phyloP scores from a whole-genome alignment of 2,888 invertebrate species.

The Sclerodermus sp. region DNA sequence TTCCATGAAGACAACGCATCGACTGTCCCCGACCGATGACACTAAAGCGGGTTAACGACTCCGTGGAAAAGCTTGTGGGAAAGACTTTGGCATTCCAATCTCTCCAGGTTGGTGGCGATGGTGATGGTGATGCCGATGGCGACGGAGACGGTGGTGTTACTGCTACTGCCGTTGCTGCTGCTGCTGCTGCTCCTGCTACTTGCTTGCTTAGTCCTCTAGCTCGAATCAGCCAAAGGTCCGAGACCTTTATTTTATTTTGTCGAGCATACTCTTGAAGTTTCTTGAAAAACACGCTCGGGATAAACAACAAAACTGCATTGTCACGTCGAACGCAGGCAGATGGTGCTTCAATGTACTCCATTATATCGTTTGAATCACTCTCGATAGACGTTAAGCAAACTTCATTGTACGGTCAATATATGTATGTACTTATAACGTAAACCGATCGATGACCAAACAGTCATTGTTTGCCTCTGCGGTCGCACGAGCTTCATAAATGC shows the following conservation, averaged over 20 bases:
- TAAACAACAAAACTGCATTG: slow-evolving; percentile 19
- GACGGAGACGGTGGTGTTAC: too few species aligned
- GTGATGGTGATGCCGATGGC: too few species aligned
- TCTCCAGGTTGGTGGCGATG: too few species aligned
- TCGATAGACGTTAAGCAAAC: slow-evolving; percentile 29
- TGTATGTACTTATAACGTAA: slow-evolving; percentile 14
- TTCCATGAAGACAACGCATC: slow-evolving; percentile 35
- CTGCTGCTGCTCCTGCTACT: too few species aligned
- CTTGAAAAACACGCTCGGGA: too few species aligned
- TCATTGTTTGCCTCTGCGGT: slow-evolving; percentile 18
- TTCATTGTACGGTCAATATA: slow-evolving; percentile 21
- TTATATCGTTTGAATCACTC: slow-evolving; percentile 25
- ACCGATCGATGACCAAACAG: slow-evolving; percentile 29
- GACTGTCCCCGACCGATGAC: slow-evolving; percentile 38
- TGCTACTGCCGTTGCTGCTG: too few species aligned
- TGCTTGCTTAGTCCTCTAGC: too few species aligned
- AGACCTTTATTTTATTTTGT: too few species aligned
- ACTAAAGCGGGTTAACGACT: slow-evolving; percentile 35
- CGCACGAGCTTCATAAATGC: slow-evolving; percentile 13
- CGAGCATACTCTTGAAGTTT: too few species aligned
- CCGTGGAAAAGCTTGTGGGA: slow-evolving; percentile 26
- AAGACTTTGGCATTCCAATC: too few species aligned
- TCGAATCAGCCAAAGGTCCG: too few species aligned
- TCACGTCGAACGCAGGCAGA: slow-evolving; percentile 4
- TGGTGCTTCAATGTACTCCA: slow-evolving; percentile 20